Conservation (phyloP, 2,888 invertebrate genomes). For the Lacanobia oleracea region DNA sequence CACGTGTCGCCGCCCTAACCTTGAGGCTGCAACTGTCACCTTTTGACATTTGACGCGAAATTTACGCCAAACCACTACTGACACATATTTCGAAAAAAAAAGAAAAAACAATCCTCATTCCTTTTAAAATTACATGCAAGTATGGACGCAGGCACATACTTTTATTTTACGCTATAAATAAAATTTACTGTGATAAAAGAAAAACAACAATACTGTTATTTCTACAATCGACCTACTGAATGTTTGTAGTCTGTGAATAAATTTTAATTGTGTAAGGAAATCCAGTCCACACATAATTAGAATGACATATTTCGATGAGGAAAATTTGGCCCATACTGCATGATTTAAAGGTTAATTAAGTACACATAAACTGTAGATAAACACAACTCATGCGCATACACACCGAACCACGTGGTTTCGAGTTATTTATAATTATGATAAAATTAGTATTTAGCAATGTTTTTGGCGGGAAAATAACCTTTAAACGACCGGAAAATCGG, state of each 20-base stretch:
- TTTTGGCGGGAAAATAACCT: conserved; percentile 30
- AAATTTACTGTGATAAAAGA: background rate
- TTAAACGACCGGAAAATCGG: conserved; percentile 23
- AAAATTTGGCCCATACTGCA: conserved; percentile 22
- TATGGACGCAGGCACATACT: background rate
- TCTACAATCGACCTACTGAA: background rate
- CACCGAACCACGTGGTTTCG: conserved; percentile 23
- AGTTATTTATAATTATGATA: conserved; percentile 39
- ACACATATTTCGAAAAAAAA: conserved; percentile 32
- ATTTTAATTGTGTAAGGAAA: background rate
- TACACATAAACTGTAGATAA: conserved; percentile 35
- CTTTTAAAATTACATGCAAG: background rate
- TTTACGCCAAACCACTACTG: conserved; percentile 24
- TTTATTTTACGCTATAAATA: background rate
- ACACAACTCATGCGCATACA: conserved; percentile 34
- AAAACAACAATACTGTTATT: too few relatives aligned
- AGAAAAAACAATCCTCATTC: background rate
- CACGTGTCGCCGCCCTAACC: conserved; percentile 59
- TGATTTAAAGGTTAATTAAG: conserved; percentile 38
- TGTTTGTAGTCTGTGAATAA: background rate
- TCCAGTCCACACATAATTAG: background rate
- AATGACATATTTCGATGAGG: conserved; percentile 28
- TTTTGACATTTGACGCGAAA: conserved; percentile 46
- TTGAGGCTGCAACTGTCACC: conserved; percentile 57
- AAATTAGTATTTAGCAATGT: conserved; percentile 29